Evolutionary conservation across 2,797 vertebrate species (phyloP), one percentile per base, ranked within the genome.

Genomic region (Xiphorhynchus erythropygius): DNA sequence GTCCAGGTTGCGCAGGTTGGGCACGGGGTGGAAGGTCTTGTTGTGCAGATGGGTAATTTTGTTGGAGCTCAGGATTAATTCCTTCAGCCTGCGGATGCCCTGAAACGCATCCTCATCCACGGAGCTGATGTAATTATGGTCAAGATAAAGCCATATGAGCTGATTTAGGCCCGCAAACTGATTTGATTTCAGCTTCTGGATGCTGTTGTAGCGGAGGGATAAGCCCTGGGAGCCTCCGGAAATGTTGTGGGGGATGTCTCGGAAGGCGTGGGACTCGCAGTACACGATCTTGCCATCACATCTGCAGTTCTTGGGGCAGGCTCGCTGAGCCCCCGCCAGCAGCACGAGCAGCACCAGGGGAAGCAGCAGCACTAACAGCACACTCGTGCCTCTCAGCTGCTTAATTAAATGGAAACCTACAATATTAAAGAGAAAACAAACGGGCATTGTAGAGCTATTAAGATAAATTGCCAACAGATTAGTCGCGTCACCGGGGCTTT

Each of bases 251-350:
- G 99, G 99, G 97, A 99, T 98, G 83, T 99, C 99, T 55, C 98
- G 98, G 91, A 99, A 99, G 11, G 99, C 99, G 24, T 98, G 99
- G 70, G 99, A 99, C 96, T 99, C 99, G 39, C 99, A 99, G 98
- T 99, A 99, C 71, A 99, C 99, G 89, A 99, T 99, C 98, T 99
- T 99, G 94, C 99, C 99, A 91, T 99, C 99, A 56, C 99, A 99
- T 96, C 99, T 98, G 97, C 99, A 99, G 98, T 97, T 99, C 97
- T 95, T 98, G 89, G 99, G 99, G 97, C 99, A 99, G 88, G 99
- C 98, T 87, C 99, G 98, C 98, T 99, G 99, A 63, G 99, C 98
- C 86, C 98, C 98, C 62, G 97, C 91, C 18, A 98, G 98, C 97
- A 97, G 96, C 16, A 97, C 98, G n/a, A 98, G 95, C 95, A 99